Base-by-base conservation (phyloP, 92 coral and sea anemone species). In the Zoanthus sansibaricus region DNA sequence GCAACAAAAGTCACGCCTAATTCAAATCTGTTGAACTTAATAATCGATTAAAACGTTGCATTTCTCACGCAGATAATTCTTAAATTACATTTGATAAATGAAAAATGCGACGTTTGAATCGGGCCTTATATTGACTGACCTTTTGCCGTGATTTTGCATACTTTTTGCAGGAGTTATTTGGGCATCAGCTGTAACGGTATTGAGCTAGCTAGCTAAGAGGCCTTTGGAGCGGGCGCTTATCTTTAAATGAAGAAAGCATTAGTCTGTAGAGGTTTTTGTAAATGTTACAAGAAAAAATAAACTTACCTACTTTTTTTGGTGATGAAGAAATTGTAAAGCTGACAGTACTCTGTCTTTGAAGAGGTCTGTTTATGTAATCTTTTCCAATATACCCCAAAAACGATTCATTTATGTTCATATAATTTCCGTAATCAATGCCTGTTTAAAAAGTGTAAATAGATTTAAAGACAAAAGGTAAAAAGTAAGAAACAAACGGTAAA, bases 301-400 rank as follows among this genome's bases (percentile, higher is more conserved):
- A n/a, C 32, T 46, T 66, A 80, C 85, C 85, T 80, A 15, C 13
- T 67, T 80, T 66, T 21, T 71, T 16, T 13, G 45, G 42, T 47
- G 59, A 20, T 1, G 25, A 31, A 6, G 74, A 52, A 80, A 80
- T 20, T 4, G 61, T 20, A 80, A 80, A 80, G 20, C 14, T 18
- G 42, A 80, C 18, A 5, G 56, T 12, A 6, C 45, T 47, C 14
- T 55, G 74, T n/a, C 85, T 64, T 66, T 25, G 75, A 48, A 80
- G 74, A 15, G 85, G 85, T 13, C 62, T 80, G 59, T 80, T 80
- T 4, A 80, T 80, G 21, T 80, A 80, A 67, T 80, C 75, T 14
- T 55, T 72, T 13, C 61, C 85, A 9, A 80, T 66, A 42, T 80
- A 45, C 15, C 75, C 85, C 46, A 80, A 17, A 49, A 80, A 64